Percentiles rank a stretch among this genome's conserved stretches.
These are phyloP conservation scores for Pituophis catenifer DNA, from an alignment of 2,113 vertebrate species.

Conservation along the genomic window DNA sequence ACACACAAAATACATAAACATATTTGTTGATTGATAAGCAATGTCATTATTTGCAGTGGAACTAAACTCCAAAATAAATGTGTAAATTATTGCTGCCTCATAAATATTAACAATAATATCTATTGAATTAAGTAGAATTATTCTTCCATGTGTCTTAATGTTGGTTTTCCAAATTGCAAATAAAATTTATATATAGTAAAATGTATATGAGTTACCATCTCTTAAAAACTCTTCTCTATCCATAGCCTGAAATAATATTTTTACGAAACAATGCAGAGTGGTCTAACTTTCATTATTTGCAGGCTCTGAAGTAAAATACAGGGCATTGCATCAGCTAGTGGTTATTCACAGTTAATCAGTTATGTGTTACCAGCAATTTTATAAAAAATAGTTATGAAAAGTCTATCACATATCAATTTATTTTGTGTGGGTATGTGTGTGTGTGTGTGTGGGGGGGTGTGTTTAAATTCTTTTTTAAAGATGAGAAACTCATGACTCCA, in stretches of 20 bases:
- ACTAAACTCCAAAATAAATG: background rate
- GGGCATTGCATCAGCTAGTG: background rate
- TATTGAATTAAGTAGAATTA: background rate
- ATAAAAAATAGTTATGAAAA: background rate
- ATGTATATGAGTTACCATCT: background rate
- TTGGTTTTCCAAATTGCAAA: background rate
- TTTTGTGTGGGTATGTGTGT: too few relatives aligned
- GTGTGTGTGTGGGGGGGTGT: too few relatives aligned
- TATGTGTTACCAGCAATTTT: background rate
- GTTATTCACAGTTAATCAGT: background rate
- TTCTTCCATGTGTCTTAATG: background rate
- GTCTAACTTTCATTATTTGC: background rate
- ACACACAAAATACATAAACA: background rate
- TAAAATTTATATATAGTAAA: background rate
- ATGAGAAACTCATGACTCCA: too few relatives aligned
- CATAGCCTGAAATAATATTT: background rate
- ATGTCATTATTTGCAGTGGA: background rate
- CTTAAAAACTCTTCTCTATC: background rate
- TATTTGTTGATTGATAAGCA: background rate
- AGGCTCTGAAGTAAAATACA: background rate
- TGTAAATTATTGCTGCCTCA: background rate
- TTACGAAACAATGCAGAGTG: background rate
- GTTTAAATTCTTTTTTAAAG: too few relatives aligned
- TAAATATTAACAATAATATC: background rate
- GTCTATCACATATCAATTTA: background rate